phyloP scores from a whole-genome alignment of 2,113 vertebrate genomes.

The Tautogolabrus adspersus region DNA sequence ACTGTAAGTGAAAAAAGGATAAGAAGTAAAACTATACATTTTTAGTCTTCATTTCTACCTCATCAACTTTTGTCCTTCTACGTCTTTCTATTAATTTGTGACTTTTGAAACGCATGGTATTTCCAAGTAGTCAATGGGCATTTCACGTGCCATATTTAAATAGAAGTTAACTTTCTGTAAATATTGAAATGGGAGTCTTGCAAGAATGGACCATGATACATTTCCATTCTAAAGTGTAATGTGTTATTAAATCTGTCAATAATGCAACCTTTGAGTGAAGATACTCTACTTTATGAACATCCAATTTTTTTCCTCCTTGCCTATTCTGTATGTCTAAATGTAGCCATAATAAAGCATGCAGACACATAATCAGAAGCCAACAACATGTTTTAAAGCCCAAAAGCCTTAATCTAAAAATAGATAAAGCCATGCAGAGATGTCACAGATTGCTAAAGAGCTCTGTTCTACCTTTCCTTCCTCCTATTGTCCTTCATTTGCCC shows the following conservation, averaged over 20 bases:
- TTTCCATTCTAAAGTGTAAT: no score
- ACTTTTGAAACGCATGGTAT: no score
- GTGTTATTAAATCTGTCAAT: no score
- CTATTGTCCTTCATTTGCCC: constrained; percentile 33
- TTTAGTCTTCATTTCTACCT: no score
- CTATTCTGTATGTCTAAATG: background rate
- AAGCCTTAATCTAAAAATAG: background rate
- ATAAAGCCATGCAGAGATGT: background rate
- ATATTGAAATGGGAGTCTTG: background rate
- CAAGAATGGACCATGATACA: background rate
- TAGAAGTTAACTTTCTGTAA: background rate
- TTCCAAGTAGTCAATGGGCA: background rate
- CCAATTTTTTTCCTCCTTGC: no score
- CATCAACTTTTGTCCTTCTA: no score
- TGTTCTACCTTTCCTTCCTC: constrained; percentile 9
- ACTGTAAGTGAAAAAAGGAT: no score
- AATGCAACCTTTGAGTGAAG: background rate
- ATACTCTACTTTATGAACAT: background rate
- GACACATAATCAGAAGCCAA: background rate
- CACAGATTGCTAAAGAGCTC: constrained; percentile 7
- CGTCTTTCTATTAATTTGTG: no score
- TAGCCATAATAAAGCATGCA: no score
- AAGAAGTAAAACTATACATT: no score
- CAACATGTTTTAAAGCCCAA: background rate
- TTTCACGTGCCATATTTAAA: background rate